A percentile compares a stretch with the other conserved stretches of the same genome.
These are phyloP conservation scores for Anarhynchus alexandrinus DNA, from an alignment of 2,113 vertebrate genomes.

Conservation along the genomic window DNA sequence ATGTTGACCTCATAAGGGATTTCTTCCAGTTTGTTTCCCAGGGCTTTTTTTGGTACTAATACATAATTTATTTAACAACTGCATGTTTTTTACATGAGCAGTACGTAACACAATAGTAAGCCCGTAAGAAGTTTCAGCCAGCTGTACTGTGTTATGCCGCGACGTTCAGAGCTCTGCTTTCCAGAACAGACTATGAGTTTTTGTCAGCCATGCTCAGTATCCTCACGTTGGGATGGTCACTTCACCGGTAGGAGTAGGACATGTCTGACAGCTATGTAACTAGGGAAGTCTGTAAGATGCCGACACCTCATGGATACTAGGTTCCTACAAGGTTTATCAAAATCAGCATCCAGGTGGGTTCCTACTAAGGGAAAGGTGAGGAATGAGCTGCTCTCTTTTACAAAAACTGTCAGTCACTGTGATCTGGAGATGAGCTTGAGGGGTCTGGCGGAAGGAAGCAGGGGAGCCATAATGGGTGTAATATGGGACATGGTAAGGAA, in stretches of 20 bases:
- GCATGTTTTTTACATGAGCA: background rate
- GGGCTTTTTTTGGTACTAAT: background rate
- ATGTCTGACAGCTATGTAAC: background rate
- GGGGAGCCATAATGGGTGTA: background rate
- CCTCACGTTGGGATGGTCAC: background rate
- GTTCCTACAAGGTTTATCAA: background rate
- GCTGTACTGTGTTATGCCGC: background rate
- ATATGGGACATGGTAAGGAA: background rate
- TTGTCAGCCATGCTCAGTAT: background rate
- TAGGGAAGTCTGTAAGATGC: background rate
- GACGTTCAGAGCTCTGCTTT: background rate
- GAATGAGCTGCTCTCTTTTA: background rate
- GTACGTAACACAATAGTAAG: background rate
- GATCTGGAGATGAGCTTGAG: background rate
- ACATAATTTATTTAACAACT: background rate
- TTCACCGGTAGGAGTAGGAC: background rate
- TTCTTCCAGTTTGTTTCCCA: background rate
- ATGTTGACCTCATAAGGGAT: background rate
- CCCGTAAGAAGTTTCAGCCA: background rate
- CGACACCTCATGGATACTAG: fast-evolving
- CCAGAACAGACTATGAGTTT: background rate
- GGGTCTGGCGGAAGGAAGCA: background rate
- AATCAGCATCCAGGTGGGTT: background rate
- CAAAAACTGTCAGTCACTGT: background rate
- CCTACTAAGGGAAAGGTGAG: background rate